Evolutionary conservation across 2,113 vertebrate species (phyloP).

Genomic region (Pachypanchax playfairii): DNA sequence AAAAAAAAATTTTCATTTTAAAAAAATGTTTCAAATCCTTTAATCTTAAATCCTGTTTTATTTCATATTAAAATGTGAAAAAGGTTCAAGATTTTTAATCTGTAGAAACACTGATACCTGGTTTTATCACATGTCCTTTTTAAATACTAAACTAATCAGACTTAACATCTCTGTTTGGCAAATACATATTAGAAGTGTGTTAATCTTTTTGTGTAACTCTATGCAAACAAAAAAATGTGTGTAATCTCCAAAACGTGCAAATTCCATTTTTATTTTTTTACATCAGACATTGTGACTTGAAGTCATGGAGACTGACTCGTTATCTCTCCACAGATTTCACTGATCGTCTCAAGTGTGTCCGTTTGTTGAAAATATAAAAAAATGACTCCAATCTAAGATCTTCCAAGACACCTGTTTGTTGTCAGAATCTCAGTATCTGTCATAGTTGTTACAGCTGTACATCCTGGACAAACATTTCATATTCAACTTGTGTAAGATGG

Average conservation of each 20-base stretch:
- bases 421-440: conserved; percentile 26
- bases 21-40: no score
- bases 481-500: not conserved
- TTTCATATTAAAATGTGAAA: no score
- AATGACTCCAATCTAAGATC: conserved; percentile 21
- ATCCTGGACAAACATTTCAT: not conserved
- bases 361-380: conserved; percentile 9
- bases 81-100: no score
- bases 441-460: conserved; percentile 19
- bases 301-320: not conserved
- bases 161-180: not conserved
- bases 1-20: no score
- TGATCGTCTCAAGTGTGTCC: conserved; percentile 1
- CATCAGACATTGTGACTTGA: not conserved
- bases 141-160: not conserved
- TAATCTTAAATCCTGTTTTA: no score
- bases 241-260: not conserved
- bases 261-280: not conserved
- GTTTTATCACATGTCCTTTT: no score
- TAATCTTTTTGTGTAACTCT: not conserved
- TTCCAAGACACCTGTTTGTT: conserved; percentile 4
- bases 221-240: not conserved
- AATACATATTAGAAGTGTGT: not conserved
- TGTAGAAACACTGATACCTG: no score
- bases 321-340: not conserved